Base-by-base conservation (phyloP, 2,888 invertebrate genomes). In the Scrobipalpa costella region DNA sequence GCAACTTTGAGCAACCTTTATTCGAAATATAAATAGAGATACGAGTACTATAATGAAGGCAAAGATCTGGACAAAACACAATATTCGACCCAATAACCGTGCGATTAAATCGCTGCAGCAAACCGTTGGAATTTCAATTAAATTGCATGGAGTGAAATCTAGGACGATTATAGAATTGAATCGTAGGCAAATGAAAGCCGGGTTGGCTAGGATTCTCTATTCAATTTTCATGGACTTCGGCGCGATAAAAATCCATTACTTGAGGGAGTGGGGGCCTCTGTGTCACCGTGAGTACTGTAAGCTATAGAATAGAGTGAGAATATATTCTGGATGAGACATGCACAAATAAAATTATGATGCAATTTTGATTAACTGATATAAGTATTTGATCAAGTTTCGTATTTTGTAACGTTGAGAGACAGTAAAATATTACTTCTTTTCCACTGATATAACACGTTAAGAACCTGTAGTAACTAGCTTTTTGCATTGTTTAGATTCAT, bases 91-190 rank as follows among this genome's bases (percentile, higher is more conserved):
- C 76, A 80, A 73, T 76, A 78, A 77, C 78, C 77, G 75, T 78
- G 80, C 83, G 77, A 81, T 82, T 82, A 77, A 80, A 82, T 81
- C 76, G 73, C 73, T 76, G 76, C 72, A 60, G 65, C 63, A 69
- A 66, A 74, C 68, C 72, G 71, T 71, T 77, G 78, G 85, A 84
- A 88, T 85, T 87, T 81, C 85, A 85, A 86, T 89, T 88, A 86
- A 88, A 87, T 84, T 84, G 86, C 86, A 85, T 88, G 86, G 84
- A 86, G 84, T 84, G 84, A 86, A 87, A 88, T 87, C 88, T 86
- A 85, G 82, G 77, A 77, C 84, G 84, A 85, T 88, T 88, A 87
- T 86, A 85, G 83, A 87, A 85, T 86, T 79, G 80, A 78, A 82
- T 83, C 81, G 83, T 84, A 77, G 83, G 84, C 80, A 85, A 90